Conservation (phyloP, 2,797 vertebrate species). For the Cirrhinus mrigala region DNA sequence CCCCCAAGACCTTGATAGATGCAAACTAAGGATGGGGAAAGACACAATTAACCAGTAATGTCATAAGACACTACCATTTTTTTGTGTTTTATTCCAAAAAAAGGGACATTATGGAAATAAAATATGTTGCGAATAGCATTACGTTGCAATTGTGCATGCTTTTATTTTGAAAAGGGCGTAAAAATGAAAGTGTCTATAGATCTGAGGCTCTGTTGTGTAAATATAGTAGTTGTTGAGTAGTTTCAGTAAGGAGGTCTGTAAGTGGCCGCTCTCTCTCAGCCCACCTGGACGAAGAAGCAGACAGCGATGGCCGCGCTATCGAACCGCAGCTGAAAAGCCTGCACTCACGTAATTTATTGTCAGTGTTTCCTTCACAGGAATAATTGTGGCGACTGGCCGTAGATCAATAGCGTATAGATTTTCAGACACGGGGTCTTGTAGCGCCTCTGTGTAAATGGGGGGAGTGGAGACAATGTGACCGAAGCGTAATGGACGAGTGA, state of each 20-base stretch:
- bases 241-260: slow-evolving; percentile 32
- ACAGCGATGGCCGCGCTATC: slow-evolving; percentile 72
- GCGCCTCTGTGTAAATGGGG: slow-evolving; percentile 89
- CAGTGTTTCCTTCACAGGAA: slow-evolving; percentile 92
- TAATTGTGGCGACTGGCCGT: slow-evolving; percentile 92
- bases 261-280: slow-evolving; percentile 22
- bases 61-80: background rate
- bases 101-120: background rate
- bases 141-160: background rate
- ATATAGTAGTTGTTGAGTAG: background rate
- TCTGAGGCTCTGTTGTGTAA: background rate
- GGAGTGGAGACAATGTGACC: slow-evolving; percentile 87
- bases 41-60: background rate
- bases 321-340: slow-evolving; percentile 90
- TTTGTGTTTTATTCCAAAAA: background rate
- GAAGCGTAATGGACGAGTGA: slow-evolving; percentile 91
- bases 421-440: slow-evolving; percentile 91
- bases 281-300: slow-evolving; percentile 53
- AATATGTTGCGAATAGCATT: background rate
- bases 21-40: background rate
- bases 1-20: background rate
- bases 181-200: background rate
- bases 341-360: slow-evolving; percentile 93
- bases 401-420: slow-evolving; percentile 92
- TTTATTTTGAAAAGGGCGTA: background rate